These are phyloP conservation scores for Bombyx mandarina DNA, from an alignment of 1,140 invertebrate species.

Conservation along the genomic window DNA sequence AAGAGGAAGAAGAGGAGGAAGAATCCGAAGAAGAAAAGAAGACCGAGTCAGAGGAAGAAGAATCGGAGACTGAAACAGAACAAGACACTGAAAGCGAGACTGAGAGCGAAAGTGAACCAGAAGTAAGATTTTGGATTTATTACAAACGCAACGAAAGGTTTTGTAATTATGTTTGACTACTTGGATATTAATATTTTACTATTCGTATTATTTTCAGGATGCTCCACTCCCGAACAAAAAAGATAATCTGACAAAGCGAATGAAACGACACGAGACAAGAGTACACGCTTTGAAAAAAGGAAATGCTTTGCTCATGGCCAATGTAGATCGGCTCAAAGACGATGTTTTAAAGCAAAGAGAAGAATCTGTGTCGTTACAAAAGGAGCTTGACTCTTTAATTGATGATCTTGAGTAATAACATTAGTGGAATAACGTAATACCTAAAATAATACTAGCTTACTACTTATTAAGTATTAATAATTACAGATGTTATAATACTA, in stretches of 20 bases:
- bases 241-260: conserved; percentile 72
- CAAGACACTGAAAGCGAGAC: conserved; percentile 72
- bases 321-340: conserved; percentile 87
- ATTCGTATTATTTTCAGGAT: conserved; percentile 62
- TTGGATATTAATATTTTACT: too few species aligned
- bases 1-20: conserved; percentile 78
- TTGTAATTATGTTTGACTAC: too few species aligned
- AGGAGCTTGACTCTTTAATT: conserved; percentile 86
- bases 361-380: conserved; percentile 80
- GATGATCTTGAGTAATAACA: conserved; percentile 73
- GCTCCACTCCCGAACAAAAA: conserved; percentile 76
- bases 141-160: too few species aligned
- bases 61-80: conserved; percentile 76
- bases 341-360: conserved; percentile 86
- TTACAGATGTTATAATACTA: too few species aligned
- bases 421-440: background rate
- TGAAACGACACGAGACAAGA: conserved; percentile 83
- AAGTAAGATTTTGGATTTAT: conserved; percentile 42
- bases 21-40: conserved; percentile 76
- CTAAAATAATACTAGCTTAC: too few species aligned
- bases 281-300: conserved; percentile 86
- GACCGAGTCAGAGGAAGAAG: conserved; percentile 73
- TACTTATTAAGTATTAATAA: too few species aligned
- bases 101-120: conserved; percentile 77
- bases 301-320: conserved; percentile 87